Percentiles rank a stretch among this genome's conserved stretches.
phyloP scores from a whole-genome alignment of 2,113 vertebrate species.

The Todiramphus chloris region DNA sequence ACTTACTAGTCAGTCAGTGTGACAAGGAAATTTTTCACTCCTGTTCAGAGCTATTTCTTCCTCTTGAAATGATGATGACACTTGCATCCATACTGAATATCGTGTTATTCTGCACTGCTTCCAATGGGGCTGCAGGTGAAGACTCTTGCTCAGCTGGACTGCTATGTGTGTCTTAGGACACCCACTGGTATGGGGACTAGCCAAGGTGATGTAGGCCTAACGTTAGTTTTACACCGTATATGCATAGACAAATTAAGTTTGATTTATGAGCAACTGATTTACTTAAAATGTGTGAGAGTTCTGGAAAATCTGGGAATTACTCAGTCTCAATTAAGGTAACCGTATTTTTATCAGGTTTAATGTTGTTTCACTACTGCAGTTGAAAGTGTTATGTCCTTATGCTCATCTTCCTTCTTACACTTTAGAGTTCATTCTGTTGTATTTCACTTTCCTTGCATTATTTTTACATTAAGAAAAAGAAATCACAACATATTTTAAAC shows the following conservation, averaged over 20 bases:
- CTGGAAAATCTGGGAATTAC: neutral
- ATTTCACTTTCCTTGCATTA: neutral
- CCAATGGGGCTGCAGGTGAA: neutral
- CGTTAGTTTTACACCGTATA: neutral
- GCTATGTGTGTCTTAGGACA: neutral
- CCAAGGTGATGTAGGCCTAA: neutral
- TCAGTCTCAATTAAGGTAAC: neutral
- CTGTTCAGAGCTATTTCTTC: neutral
- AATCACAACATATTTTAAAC: neutral
- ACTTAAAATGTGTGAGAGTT: neutral
- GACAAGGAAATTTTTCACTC: neutral
- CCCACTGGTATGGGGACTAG: neutral
- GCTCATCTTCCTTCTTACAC: neutral
- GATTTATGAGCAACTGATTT: neutral
- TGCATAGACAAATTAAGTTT: neutral
- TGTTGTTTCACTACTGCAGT: neutral
- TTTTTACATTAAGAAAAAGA: neutral
- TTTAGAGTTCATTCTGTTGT: neutral
- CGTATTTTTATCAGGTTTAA: neutral
- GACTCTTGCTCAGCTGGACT: neutral
- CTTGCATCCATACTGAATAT: neutral
- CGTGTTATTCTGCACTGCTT: accelerated
- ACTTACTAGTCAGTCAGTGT: neutral
- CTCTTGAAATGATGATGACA: neutral
- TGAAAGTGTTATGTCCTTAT: neutral